phyloP scores from a whole-genome alignment of 2,888 invertebrate species.

The Julus scandinavius region DNA sequence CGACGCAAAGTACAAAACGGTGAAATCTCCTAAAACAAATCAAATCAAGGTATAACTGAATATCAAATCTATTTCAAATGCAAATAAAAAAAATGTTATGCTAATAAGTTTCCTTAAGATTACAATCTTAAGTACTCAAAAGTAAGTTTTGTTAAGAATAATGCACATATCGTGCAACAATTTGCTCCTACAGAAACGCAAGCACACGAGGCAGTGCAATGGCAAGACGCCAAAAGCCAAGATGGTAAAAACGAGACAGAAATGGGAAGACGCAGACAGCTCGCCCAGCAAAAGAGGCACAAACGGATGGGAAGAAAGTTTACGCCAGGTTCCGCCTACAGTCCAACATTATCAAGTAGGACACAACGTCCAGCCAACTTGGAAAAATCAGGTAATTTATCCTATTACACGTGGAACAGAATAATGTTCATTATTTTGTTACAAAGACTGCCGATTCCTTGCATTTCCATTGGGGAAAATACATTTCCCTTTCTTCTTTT shows the following conservation, averaged over 20 bases:
- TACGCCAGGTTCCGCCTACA: neutral
- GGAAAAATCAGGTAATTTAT: neutral
- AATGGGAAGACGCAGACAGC: neutral
- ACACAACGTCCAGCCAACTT: neutral
- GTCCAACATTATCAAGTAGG: conserved; percentile 41
- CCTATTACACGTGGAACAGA: neutral
- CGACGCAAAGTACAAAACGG: neutral
- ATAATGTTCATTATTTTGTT: too few species aligned
- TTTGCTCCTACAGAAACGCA: neutral
- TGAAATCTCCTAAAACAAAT: neutral
- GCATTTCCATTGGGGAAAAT: too few species aligned
- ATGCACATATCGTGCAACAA: too few species aligned
- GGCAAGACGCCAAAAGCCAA: neutral
- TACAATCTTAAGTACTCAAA: too few species aligned
- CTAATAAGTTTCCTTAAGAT: neutral
- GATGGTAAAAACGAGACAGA: neutral
- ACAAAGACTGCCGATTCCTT: too few species aligned
- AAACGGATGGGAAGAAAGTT: conserved; percentile 34
- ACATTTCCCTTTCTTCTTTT: neutral
- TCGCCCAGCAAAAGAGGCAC: conserved; percentile 17
- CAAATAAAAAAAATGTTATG: neutral
- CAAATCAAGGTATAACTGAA: neutral
- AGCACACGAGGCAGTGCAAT: neutral
- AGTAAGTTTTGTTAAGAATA: too few species aligned
- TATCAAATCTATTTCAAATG: too few species aligned